Evolutionary conservation across 2,888 invertebrate species (phyloP).

Genomic region (Volucella inflata): DNA sequence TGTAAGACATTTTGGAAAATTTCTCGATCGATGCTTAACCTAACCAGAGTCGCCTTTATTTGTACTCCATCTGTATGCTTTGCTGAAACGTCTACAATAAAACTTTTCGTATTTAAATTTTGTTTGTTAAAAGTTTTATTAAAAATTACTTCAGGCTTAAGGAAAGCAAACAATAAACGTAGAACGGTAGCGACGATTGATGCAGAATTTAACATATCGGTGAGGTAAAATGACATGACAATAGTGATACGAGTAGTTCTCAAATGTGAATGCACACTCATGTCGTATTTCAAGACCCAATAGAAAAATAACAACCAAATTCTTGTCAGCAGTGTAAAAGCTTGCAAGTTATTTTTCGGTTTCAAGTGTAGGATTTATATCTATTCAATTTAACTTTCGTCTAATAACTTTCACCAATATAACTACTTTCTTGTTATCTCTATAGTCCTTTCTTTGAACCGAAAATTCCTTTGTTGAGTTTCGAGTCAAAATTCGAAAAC

Average conservation of each 20-base stretch:
- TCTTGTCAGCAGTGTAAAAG: constrained; percentile 53
- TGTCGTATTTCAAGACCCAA: neutral
- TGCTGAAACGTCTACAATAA: fast-evolving
- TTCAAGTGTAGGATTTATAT: constrained; percentile 26
- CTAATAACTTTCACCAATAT: constrained; percentile 27
- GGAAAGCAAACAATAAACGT: constrained; percentile 46
- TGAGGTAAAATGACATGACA: constrained; percentile 53
- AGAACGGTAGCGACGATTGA: constrained; percentile 19
- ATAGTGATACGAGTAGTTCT: too few species aligned
- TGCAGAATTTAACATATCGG: constrained; percentile 55
- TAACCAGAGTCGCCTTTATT: too few species aligned
- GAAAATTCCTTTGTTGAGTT: constrained; percentile 50
- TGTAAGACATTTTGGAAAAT: too few species aligned
- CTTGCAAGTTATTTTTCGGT: constrained; percentile 18
- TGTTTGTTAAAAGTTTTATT: constrained; percentile 68
- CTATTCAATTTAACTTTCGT: constrained; percentile 56
- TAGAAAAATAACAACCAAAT: constrained; percentile 57
- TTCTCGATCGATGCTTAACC: too few species aligned
- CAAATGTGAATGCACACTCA: too few species aligned
- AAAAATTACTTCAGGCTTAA: constrained; percentile 63
- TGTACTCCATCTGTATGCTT: too few species aligned
- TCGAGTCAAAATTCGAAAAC: constrained; percentile 25
- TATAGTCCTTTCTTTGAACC: constrained; percentile 29
- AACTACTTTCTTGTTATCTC: constrained; percentile 27
- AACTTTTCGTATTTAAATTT: constrained; percentile 6